Conservation (phyloP, 2,888 invertebrate species). For the Dicranocentrus wangi region DNA sequence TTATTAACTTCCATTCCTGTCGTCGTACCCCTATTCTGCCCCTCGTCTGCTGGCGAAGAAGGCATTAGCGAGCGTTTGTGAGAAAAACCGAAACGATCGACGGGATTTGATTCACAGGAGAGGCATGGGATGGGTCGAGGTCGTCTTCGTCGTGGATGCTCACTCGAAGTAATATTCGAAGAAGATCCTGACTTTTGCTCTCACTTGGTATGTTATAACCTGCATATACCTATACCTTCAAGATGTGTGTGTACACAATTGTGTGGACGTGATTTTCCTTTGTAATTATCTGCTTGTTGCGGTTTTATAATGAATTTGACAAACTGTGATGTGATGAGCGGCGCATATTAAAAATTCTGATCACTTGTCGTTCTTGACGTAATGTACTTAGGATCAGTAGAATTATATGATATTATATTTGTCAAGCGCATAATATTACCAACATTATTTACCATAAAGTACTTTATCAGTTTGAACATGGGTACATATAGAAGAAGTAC, state of each 20-base stretch:
- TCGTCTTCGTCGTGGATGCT: slow-evolving; percentile 73
- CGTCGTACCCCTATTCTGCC: too few relatives aligned
- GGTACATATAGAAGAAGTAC: too few relatives aligned
- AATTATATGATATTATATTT: too few relatives aligned
- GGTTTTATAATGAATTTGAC: background rate
- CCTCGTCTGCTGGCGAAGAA: too few relatives aligned
- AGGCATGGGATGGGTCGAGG: slow-evolving; percentile 72
- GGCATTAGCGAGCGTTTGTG: too few relatives aligned
- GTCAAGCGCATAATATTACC: background rate
- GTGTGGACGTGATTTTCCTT: background rate
- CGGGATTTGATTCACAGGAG: slow-evolving; percentile 56
- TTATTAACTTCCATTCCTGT: too few relatives aligned
- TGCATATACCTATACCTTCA: background rate
- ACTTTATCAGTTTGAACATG: background rate
- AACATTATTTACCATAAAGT: background rate
- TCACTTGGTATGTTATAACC: slow-evolving; percentile 68
- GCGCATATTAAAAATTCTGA: slow-evolving; percentile 20
- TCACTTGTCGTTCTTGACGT: background rate
- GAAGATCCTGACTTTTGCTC: slow-evolving; percentile 73
- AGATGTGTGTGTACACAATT: too few relatives aligned
- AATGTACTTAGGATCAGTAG: background rate
- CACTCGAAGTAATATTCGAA: slow-evolving; percentile 73
- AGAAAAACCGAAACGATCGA: slow-evolving; percentile 11
- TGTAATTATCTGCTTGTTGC: background rate
- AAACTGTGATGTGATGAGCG: background rate